phyloP scores from a whole-genome alignment of 1,140 invertebrate genomes.

The Anadara kagoshimensis region DNA sequence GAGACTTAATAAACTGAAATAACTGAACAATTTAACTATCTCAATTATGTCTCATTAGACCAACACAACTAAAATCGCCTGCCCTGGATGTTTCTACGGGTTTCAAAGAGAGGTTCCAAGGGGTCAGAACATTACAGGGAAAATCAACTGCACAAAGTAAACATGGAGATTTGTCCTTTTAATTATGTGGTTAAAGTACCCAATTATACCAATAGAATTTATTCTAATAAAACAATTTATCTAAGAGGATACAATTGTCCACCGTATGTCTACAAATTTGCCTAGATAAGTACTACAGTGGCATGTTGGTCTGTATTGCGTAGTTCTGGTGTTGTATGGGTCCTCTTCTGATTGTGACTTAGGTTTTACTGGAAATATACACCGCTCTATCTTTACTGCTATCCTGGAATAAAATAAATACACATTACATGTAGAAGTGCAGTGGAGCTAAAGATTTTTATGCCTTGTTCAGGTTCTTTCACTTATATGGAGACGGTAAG shows the following conservation, averaged over 20 bases:
- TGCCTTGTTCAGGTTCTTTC: neutral
- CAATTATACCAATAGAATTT: no score
- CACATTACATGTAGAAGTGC: neutral
- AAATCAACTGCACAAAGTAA: no score
- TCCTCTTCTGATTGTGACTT: slow-evolving; percentile 14
- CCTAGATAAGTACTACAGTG: slow-evolving; percentile 52
- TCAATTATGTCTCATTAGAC: no score
- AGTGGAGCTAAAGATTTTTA: neutral
- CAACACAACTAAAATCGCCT: no score
- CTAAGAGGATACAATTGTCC: slow-evolving; percentile 61
- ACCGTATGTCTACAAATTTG: slow-evolving; percentile 60
- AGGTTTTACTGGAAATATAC: slow-evolving; percentile 41
- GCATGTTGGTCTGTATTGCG: slow-evolving; percentile 18
- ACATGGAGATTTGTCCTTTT: no score
- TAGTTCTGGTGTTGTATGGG: slow-evolving; percentile 30
- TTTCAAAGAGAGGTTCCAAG: no score
- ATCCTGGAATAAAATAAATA: slow-evolving; percentile 50
- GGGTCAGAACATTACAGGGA: no score
- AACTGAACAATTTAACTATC: no score
- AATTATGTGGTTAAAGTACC: no score
- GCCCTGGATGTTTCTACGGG: no score
- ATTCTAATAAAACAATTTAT: no score
- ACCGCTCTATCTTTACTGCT: slow-evolving; percentile 48
- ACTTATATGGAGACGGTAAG: neutral
- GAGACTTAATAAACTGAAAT: no score